A percentile compares a stretch with the other conserved stretches of the same genome.
Conservation (phyloP, 2,888 invertebrate genomes). For the Scaptomyza reducta region DNA sequence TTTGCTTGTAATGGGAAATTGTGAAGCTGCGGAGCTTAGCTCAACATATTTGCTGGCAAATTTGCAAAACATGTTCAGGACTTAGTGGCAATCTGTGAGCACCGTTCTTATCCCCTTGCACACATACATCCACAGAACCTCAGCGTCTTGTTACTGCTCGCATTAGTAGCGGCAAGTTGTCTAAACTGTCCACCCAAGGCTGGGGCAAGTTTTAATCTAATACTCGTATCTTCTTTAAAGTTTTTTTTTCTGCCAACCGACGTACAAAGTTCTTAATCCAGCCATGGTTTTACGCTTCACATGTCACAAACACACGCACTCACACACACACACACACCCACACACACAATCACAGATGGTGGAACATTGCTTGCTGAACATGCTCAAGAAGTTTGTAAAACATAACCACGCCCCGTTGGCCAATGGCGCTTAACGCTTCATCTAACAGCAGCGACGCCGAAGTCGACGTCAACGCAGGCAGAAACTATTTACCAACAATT, state of each 20-base stretch:
- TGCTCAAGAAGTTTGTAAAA: slow-evolving; percentile 77
- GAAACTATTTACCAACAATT: slow-evolving; percentile 75
- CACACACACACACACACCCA: slow-evolving; percentile 15
- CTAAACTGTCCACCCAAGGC: slow-evolving; percentile 72
- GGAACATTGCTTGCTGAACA: slow-evolving; percentile 68
- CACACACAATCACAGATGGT: slow-evolving; percentile 39
- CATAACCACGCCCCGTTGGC: slow-evolving; percentile 70
- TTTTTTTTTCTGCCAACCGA: slow-evolving; percentile 57
- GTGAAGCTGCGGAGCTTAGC: slow-evolving; percentile 38
- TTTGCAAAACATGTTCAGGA: slow-evolving; percentile 64
- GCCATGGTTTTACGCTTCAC: slow-evolving; percentile 78
- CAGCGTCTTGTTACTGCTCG: slow-evolving; percentile 51
- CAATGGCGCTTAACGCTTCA: slow-evolving; percentile 65
- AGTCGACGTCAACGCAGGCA: slow-evolving; percentile 14
- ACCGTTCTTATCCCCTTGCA: not conserved
- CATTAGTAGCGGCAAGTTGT: slow-evolving; percentile 71
- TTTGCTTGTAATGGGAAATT: slow-evolving; percentile 24
- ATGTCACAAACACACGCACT: slow-evolving; percentile 66
- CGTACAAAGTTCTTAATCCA: slow-evolving; percentile 77
- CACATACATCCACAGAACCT: slow-evolving; percentile 31
- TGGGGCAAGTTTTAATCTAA: slow-evolving; percentile 74
- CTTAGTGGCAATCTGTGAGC: slow-evolving; percentile 27
- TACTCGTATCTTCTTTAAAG: slow-evolving; percentile 75
- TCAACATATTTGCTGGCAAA: slow-evolving; percentile 63
- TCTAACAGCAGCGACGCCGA: slow-evolving; percentile 52